Evolutionary conservation across 2,113 vertebrate genomes (phyloP).

Genomic region (Otocyon megalotis): DNA sequence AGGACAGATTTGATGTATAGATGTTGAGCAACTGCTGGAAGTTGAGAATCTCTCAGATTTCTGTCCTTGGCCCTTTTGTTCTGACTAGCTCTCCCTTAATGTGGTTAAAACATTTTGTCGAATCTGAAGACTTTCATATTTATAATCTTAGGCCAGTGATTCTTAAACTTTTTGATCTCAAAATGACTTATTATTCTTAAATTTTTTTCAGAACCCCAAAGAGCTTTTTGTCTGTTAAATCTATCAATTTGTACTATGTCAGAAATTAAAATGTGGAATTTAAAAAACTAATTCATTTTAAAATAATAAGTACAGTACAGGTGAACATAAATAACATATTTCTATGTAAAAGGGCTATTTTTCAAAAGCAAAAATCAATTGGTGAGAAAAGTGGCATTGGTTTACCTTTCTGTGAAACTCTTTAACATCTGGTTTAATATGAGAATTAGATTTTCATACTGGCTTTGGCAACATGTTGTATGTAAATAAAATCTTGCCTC

Average conservation of each 20-base stretch:
- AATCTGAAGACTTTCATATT: background rate
- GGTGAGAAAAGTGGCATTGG: background rate
- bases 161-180: background rate
- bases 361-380: background rate
- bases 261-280: conserved; percentile 24
- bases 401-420: background rate
- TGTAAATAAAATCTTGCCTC: background rate
- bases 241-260: background rate
- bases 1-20: background rate
- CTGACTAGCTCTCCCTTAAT: background rate
- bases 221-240: background rate
- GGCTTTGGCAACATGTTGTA: background rate
- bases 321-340: background rate
- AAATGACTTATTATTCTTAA: background rate
- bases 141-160: background rate
- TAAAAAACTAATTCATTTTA: background rate
- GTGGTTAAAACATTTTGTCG: background rate
- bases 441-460: background rate
- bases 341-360: conserved; percentile 1
- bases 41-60: background rate
- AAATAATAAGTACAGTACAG: background rate
- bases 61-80: background rate
- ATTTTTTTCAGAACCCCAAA: background rate
- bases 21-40: background rate
- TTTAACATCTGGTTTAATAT: background rate